Conservation (phyloP, 2,797 vertebrate species). For the Gymnothorax reevesii region DNA sequence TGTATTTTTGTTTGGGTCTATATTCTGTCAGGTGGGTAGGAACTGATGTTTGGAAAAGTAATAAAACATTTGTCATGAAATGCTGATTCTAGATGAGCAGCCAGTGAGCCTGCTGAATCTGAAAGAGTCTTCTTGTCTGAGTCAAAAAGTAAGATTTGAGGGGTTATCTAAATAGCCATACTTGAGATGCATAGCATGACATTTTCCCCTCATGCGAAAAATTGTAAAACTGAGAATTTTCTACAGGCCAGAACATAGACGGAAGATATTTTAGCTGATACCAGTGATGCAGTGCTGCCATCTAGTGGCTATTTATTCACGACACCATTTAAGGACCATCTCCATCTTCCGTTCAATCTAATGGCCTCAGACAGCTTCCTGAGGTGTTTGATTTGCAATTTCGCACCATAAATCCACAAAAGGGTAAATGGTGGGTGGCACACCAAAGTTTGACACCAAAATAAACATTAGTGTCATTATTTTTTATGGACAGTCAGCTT, state of each 20-base stretch:
- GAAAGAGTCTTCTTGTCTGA: not conserved
- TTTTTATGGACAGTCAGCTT: not conserved
- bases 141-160: not conserved
- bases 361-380: not conserved
- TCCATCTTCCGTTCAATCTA: not conserved
- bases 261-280: conserved; percentile 43
- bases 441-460: not conserved
- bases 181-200: not conserved
- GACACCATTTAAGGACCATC: conserved; percentile 37
- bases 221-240: conserved; percentile 4
- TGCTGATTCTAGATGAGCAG: not conserved
- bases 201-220: not conserved
- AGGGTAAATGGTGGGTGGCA: not conserved
- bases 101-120: not conserved
- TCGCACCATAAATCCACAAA: not conserved
- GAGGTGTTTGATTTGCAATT: not conserved
- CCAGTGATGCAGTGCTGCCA: conserved; percentile 52
- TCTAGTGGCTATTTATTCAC: conserved; percentile 48
- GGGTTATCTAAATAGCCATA: not conserved
- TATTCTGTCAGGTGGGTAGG: not conserved
- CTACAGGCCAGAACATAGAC: conserved; percentile 10
- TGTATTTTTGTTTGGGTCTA: not conserved
- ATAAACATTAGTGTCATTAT: too few species aligned
- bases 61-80: not conserved
- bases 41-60: not conserved